These are phyloP conservation scores for Patiria pectinifera DNA, from an alignment of 53 echinoderm and acorn worm genomes.

Conservation along the genomic window DNA sequence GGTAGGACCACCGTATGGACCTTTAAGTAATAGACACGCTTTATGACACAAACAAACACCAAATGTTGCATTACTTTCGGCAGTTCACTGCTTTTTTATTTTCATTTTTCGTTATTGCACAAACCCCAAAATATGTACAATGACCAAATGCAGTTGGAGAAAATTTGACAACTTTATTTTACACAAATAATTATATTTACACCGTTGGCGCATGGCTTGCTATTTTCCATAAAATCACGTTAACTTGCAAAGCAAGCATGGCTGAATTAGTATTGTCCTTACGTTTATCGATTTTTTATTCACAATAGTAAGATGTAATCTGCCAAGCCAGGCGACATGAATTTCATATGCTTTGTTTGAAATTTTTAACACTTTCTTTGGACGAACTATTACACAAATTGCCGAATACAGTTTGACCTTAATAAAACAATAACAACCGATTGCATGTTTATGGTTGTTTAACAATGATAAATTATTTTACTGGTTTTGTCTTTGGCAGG, in stretches of 20 bases:
- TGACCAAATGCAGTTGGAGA: constrained; percentile 23
- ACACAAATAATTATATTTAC: constrained; percentile 7
- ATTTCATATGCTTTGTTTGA: too few species aligned
- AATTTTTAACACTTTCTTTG: too few species aligned
- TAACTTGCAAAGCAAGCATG: neutral
- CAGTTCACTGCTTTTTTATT: neutral
- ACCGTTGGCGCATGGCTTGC: neutral
- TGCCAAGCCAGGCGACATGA: too few species aligned
- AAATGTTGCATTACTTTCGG: neutral
- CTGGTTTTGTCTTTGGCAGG: too few species aligned
- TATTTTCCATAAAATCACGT: neutral
- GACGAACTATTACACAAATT: too few species aligned
- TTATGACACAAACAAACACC: neutral
- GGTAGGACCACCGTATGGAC: too few species aligned
- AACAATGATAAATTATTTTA: too few species aligned
- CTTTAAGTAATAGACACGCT: neutral
- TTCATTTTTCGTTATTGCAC: constrained; percentile 33
- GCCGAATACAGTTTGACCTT: too few species aligned
- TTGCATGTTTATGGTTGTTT: too few species aligned
- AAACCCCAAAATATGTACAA: constrained; percentile 48
- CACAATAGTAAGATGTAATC: too few species aligned
- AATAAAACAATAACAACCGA: too few species aligned
- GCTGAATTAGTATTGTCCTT: neutral
- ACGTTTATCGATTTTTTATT: neutral
- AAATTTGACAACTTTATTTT: neutral